Conservation (phyloP, 2,797 vertebrate species). For the Falco berigora region DNA sequence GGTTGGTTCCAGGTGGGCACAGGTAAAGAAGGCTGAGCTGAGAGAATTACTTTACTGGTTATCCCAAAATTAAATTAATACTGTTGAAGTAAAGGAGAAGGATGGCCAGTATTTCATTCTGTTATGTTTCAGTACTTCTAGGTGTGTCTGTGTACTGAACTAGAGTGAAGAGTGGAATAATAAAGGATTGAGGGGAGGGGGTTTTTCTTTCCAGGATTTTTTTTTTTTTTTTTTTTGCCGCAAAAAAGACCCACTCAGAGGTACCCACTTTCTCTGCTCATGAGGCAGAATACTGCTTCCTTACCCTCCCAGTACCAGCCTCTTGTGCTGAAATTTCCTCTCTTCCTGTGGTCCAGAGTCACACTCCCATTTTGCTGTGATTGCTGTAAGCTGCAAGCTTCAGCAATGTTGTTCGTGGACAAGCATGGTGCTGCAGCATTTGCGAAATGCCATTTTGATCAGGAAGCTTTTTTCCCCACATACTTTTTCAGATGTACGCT, state of each 20-base stretch:
- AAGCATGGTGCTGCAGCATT: neutral
- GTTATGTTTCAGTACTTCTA: neutral
- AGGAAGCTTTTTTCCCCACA: neutral
- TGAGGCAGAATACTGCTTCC: neutral
- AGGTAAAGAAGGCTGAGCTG: neutral
- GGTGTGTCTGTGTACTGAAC: neutral
- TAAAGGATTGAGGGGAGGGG: rapidly evolving
- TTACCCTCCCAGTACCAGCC: neutral
- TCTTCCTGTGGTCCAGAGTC: neutral
- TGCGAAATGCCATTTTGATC: neutral
- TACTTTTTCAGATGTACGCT: neutral
- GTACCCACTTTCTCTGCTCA: neutral
- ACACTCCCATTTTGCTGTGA: neutral
- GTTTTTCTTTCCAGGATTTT: neutral
- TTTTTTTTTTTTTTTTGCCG: neutral
- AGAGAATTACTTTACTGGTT: neutral
- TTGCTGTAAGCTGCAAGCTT: neutral
- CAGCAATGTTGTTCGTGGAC: rapidly evolving
- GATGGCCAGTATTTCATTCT: neutral
- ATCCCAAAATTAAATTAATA: neutral
- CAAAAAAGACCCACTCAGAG: neutral
- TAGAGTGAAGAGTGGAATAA: neutral
- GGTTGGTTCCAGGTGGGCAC: neutral
- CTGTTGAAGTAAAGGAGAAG: neutral
- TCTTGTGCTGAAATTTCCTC: neutral